Base-by-base conservation (phyloP, 2,797 vertebrate species). In the Chromobotia macracanthus region DNA sequence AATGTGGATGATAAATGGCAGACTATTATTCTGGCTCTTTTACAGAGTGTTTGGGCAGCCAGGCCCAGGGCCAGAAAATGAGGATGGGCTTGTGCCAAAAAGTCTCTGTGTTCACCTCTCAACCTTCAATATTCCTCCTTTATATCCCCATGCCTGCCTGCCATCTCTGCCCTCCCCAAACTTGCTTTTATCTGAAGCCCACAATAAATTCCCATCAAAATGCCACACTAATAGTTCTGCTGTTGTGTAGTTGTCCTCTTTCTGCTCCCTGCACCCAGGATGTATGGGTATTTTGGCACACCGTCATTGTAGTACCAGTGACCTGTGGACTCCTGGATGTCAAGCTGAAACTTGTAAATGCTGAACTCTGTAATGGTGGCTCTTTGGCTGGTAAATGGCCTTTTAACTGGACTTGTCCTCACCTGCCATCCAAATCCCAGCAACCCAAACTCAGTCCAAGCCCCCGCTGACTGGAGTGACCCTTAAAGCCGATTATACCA, bases 401-500 rank as follows among this genome's bases (percentile, higher is more conserved):
- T 65, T 63, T 58, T 23, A 78, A 64, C 71, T 55, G 56, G 56
- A 31, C 70, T 53, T 56, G 66, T 16, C 73, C 76, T 84, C 83
- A 69, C 55, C 76, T 78, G 44, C 64, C 60, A 1, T 65, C 77
- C 58, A 72, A 72, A 79, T 79, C 77, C 68, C 41, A 23, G 28
- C 55, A 15, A 12, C 67, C 77, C 63, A 75, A 63, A 48, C 67
- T 84, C 77, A 79, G 80, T 80, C 84, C 56, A 60, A 60, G 72
- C 73, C 86, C 85, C 84, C 77, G 73, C 82, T 86, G 77, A 69
- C 78, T 79, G 83, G 75, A 74, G 84, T 77, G 89, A 89, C 76
- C 84, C 86, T 82, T 79, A 85, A 81, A 82, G 87, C 81, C 85
- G 87, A 90, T 92, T 89, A 90, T 75, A 83, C 76, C 31, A 41